These are phyloP conservation scores for Scyliorhinus canicula DNA, from an alignment of 2,797 vertebrate species.

Conservation along the genomic window DNA sequence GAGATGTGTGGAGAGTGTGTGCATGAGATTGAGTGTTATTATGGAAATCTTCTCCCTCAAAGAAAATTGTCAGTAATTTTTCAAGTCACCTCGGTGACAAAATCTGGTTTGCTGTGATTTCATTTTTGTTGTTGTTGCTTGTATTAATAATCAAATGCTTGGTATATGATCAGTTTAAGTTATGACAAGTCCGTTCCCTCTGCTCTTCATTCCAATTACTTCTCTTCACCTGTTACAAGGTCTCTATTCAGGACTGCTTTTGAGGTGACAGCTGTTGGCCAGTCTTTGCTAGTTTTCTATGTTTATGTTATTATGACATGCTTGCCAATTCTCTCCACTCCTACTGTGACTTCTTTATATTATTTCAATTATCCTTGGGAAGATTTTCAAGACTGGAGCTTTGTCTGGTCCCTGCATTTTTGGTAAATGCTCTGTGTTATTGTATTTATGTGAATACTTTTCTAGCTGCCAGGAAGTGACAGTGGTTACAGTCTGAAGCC, in stretches of 20 bases:
- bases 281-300: neutral
- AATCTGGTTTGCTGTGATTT: neutral
- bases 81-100: neutral
- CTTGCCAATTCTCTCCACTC: neutral
- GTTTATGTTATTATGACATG: neutral
- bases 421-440: neutral
- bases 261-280: neutral
- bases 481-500: neutral
- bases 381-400: neutral
- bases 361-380: neutral
- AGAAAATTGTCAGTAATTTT: neutral
- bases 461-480: neutral
- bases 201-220: neutral
- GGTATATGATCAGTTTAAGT: neutral
- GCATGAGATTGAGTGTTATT: neutral
- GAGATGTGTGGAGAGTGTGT: neutral
- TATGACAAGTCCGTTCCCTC: neutral
- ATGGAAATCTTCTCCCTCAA: neutral
- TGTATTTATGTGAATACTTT: neutral
- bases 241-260: neutral
- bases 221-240: neutral
- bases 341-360: neutral
- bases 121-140: neutral
- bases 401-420: neutral
- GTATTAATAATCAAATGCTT: neutral